phyloP scores from a whole-genome alignment of 1,140 invertebrate species.

The Ooceraea biroi region DNA sequence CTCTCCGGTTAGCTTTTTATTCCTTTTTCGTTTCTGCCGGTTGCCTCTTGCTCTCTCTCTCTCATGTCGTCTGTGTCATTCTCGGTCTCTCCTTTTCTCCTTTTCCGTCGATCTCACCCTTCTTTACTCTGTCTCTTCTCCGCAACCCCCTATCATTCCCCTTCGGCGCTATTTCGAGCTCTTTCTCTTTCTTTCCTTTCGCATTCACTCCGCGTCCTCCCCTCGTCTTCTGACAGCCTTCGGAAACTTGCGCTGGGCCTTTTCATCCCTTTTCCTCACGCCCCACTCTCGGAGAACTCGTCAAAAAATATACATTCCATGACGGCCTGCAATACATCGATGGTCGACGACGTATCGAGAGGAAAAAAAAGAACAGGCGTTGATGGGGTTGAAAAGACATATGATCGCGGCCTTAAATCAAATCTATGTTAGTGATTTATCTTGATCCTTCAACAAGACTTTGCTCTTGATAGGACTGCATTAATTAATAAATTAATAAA shows the following conservation, averaged over 20 bases:
- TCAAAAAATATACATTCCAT: slow-evolving; percentile 76
- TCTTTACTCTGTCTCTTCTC: slow-evolving; percentile 7
- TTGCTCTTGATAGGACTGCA: background rate
- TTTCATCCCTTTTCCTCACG: slow-evolving; percentile 17
- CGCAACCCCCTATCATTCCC: slow-evolving; percentile 53
- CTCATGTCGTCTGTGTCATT: slow-evolving; percentile 8
- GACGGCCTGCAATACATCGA: slow-evolving; percentile 68
- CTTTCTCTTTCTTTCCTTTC: slow-evolving; percentile 72
- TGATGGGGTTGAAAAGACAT: background rate
- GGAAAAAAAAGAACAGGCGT: background rate
- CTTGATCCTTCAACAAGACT: background rate
- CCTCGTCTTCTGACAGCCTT: slow-evolving; percentile 54
- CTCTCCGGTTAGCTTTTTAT: slow-evolving; percentile 32
- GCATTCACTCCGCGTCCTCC: slow-evolving; percentile 66
- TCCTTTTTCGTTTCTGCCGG: slow-evolving; percentile 41
- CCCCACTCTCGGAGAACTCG: slow-evolving; percentile 68
- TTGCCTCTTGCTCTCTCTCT: slow-evolving; percentile 27
- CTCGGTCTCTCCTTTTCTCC: slow-evolving; percentile 28
- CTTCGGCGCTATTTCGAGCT: slow-evolving; percentile 71
- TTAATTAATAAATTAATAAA: slow-evolving; percentile 4
- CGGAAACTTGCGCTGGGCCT: slow-evolving; percentile 43
- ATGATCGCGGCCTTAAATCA: slow-evolving; percentile 9
- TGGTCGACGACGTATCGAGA: slow-evolving; percentile 8
- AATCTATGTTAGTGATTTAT: background rate
- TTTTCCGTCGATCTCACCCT: slow-evolving; percentile 54